These are phyloP conservation scores for Cerceris rybyensis DNA, from an alignment of 2,888 invertebrate genomes.

Conservation along the genomic window DNA sequence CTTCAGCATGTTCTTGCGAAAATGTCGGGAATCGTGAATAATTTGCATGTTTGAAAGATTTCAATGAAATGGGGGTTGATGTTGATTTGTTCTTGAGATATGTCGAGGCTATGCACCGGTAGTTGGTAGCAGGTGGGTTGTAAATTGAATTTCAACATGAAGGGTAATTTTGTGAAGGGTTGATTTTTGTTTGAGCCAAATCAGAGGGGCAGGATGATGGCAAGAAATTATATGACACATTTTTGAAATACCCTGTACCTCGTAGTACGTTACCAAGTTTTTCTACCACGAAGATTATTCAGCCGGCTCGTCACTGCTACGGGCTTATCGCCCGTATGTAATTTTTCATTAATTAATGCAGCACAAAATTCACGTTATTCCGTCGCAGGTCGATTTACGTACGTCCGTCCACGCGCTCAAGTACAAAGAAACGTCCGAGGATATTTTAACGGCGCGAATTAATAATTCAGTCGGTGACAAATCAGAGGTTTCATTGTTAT, in stretches of 20 bases:
- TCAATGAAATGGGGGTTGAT: too few species aligned
- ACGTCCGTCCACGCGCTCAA: neutral
- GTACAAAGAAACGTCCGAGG: neutral
- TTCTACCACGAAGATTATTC: conserved; percentile 14
- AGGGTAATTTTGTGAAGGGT: too few species aligned
- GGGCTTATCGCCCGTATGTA: conserved; percentile 18
- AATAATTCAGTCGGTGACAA: neutral
- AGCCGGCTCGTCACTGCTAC: neutral
- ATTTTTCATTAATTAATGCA: conserved; percentile 17
- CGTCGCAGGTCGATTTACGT: neutral
- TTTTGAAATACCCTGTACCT: neutral
- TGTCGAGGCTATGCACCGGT: too few species aligned
- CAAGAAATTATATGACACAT: conserved; percentile 16
- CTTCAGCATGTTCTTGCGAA: neutral
- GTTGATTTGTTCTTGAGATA: too few species aligned
- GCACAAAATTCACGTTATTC: neutral
- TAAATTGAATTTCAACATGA: too few species aligned
- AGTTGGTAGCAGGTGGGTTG: too few species aligned
- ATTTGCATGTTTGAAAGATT: neutral
- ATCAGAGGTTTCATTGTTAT: neutral
- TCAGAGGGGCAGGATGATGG: conserved; percentile 10
- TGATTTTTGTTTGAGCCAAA: too few species aligned
- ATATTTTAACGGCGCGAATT: neutral
- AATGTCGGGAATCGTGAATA: too few species aligned
- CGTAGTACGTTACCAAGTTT: neutral